Percentiles rank a stretch among this genome's conserved stretches.
phyloP scores from a whole-genome alignment of 1,140 invertebrate genomes.

The Leptinotarsa undecemlineata region DNA sequence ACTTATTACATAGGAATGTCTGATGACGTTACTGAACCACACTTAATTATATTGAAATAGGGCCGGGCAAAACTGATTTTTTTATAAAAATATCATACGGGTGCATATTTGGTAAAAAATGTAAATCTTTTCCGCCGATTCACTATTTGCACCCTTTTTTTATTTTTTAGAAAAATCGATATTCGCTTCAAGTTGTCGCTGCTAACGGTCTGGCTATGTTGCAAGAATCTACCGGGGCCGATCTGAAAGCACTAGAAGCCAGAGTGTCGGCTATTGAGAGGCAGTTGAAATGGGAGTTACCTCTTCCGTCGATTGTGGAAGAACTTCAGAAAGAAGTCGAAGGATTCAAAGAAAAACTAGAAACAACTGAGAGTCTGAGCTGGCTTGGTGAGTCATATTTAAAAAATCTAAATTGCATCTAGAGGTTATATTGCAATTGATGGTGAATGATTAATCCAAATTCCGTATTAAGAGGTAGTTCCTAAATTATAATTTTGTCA shows the following conservation, averaged over 20 bases:
- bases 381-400: slow-evolving; percentile 64
- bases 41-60: too few relatives aligned
- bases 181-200: slow-evolving; percentile 59
- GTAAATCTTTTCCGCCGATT: too few relatives aligned
- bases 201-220: slow-evolving; percentile 53
- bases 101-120: too few relatives aligned
- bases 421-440: too few relatives aligned
- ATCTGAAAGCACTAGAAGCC: slow-evolving; percentile 58
- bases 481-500: too few relatives aligned
- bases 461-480: too few relatives aligned
- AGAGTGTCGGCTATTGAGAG: slow-evolving; percentile 66
- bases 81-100: too few relatives aligned
- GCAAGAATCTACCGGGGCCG: slow-evolving; percentile 46
- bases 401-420: background rate
- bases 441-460: too few relatives aligned
- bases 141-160: too few relatives aligned
- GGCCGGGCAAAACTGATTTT: too few relatives aligned
- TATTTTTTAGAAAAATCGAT: slow-evolving; percentile 26
- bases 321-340: slow-evolving; percentile 70
- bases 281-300: slow-evolving; percentile 61
- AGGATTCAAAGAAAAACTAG: slow-evolving; percentile 67
- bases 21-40: too few relatives aligned
- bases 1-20: too few relatives aligned
- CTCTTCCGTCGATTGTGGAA: slow-evolving; percentile 60
- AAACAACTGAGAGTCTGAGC: slow-evolving; percentile 71